phyloP scores from a whole-genome alignment of 1,140 invertebrate genomes.

The Trichomalopsis sarcophagae region DNA sequence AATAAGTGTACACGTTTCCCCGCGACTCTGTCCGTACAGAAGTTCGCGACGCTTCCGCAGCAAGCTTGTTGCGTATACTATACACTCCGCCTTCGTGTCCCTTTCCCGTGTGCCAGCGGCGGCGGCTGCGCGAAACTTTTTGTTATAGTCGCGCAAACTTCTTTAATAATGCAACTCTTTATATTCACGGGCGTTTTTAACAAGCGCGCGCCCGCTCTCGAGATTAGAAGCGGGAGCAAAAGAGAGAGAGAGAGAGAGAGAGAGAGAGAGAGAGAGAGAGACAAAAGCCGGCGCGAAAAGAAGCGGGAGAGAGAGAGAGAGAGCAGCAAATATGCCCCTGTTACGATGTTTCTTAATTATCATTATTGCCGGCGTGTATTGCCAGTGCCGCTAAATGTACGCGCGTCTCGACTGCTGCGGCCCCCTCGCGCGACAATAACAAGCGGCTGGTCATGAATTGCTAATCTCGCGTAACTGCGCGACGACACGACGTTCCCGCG shows the following conservation, averaged over 20 bases:
- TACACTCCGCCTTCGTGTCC: constrained; percentile 45
- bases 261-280: constrained; percentile 27
- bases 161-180: constrained; percentile 76
- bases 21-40: not conserved
- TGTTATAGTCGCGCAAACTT: constrained; percentile 73
- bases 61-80: constrained; percentile 52
- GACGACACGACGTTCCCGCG: constrained; percentile 38
- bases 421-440: constrained; percentile 67
- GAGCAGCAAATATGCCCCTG: constrained; percentile 65
- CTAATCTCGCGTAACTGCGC: constrained; percentile 68
- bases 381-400: constrained; percentile 62
- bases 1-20: too few relatives aligned
- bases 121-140: constrained; percentile 66
- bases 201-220: constrained; percentile 67
- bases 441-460: constrained; percentile 70
- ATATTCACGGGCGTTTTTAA: constrained; percentile 75
- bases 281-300: constrained; percentile 11
- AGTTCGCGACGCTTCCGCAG: constrained; percentile 54
- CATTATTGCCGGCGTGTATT: constrained; percentile 72
- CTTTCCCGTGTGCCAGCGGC: constrained; percentile 38
- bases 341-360: constrained; percentile 76
- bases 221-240: constrained; percentile 66
- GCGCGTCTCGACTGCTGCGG: constrained; percentile 3
- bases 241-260: constrained; percentile 41
- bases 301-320: constrained; percentile 46